Evolutionary conservation across 2,797 vertebrate genomes (phyloP), one percentile per base, ranked within the genome.

Genomic region (Eulemur mongoz): DNA sequence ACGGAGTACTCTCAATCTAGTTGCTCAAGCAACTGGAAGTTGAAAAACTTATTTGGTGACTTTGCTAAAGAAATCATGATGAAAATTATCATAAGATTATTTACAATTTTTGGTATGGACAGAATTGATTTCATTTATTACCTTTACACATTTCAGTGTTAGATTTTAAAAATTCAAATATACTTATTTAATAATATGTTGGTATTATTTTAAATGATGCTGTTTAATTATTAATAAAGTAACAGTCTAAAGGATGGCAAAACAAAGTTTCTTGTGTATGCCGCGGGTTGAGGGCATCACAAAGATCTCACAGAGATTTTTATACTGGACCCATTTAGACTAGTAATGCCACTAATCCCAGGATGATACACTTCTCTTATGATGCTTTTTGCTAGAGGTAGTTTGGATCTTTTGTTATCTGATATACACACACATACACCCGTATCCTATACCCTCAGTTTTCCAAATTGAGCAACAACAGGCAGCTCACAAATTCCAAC

Each of bases 201-300:
- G 43, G 13, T 89, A 86, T 76, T 72, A 38, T 89, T 70, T 0
- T 54, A 38, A 32, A 78, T n/a, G 14, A 57, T 48, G 13, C 11
- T 52, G 4, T 85, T 93, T 91, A 84, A 48, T 84, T 57, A 94
- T 90, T 80, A 75, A 69, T 40, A 91, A 72, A 79, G n/a, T 69
- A 38, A 48, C 35, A 22, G 32, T 32, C n/a, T 65, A n/a, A 85
- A 67, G 23, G 50, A 32, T 40, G n/a, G 61, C 35, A 89, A 69
- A 80, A 89, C 38, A 61, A 86, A 78, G 40, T 27, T 73, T 90
- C 14, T 84, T 87, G 1, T 57, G 70, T 92, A 78, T 72, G 52
- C 70, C 73, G 15, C 1, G 12, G 27, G 14, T 23, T 92, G 25
- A 48, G 30, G 11, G 12, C 32, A 54, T 18, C 63, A 61, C 4